These are phyloP conservation scores for Eptesicus fuscus DNA, from an alignment of 2,113 vertebrate species.

Conservation along the genomic window DNA sequence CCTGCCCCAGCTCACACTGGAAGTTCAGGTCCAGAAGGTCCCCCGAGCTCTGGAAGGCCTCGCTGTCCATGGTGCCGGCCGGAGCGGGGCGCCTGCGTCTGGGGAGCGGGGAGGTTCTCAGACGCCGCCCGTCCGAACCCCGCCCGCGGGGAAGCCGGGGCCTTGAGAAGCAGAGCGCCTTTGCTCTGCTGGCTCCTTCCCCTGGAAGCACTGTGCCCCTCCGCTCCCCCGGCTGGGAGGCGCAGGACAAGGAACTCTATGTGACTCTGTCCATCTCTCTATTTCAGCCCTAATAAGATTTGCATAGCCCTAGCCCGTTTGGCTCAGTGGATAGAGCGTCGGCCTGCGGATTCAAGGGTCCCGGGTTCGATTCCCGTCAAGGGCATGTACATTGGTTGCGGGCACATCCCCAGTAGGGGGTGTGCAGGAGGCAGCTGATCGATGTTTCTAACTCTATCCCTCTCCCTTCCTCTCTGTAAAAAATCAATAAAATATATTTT, in stretches of 20 bases:
- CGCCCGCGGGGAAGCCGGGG: not conserved
- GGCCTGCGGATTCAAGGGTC: too few relatives aligned
- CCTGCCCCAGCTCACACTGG: slow-evolving; percentile 72
- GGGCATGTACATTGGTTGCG: too few relatives aligned
- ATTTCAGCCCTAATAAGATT: not conserved
- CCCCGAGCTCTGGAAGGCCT: slow-evolving; percentile 54
- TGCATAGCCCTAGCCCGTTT: not conserved
- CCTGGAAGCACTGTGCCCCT: not conserved
- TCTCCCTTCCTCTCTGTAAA: too few relatives aligned
- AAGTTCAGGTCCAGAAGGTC: slow-evolving; percentile 77
- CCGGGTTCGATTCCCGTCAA: too few relatives aligned
- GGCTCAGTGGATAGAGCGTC: too few relatives aligned
- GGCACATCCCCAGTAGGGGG: too few relatives aligned
- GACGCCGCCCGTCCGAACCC: not conserved
- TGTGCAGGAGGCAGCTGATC: too few relatives aligned
- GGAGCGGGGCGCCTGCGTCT: slow-evolving; percentile 18
- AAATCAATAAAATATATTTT: too few relatives aligned
- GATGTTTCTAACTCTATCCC: too few relatives aligned
- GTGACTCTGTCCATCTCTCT: not conserved
- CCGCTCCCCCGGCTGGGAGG: not conserved
- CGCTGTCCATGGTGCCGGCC: slow-evolving; percentile 76
- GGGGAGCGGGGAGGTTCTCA: not conserved
- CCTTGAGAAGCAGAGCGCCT: not conserved
- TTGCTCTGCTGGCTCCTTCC: not conserved
- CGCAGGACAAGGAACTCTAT: not conserved